Evolutionary conservation across 2,797 vertebrate genomes (phyloP).

Genomic region (Gallinago nigripennis): DNA sequence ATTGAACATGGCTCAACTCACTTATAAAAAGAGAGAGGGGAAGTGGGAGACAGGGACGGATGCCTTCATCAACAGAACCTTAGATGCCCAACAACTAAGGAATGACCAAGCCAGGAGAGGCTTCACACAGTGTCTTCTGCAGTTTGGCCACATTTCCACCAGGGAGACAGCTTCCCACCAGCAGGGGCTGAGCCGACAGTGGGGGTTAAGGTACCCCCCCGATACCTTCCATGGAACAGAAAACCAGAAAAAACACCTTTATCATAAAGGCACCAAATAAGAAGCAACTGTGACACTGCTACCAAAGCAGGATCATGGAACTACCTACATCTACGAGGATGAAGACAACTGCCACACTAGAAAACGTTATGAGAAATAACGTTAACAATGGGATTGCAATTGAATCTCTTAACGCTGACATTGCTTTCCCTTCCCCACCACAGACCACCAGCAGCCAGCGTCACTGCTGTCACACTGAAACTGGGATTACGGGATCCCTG

Average conservation of each 20-base stretch:
- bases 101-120: background rate
- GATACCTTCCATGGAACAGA: background rate
- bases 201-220: fast-evolving
- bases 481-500: fast-evolving
- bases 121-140: background rate
- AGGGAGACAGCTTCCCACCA: background rate
- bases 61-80: fast-evolving
- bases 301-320: background rate
- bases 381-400: background rate
- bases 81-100: fast-evolving
- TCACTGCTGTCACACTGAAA: background rate
- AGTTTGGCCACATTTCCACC: background rate
- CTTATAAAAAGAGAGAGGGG: background rate
- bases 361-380: background rate
- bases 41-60: background rate
- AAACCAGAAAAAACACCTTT: background rate
- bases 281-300: fast-evolving
- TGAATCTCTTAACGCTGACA: background rate
- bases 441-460: background rate
- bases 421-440: background rate
- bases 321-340: fast-evolving
- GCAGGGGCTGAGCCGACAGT: background rate
- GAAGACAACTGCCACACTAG: background rate
- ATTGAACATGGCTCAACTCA: background rate
- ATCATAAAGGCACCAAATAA: background rate